Conservation (phyloP, 2,113 vertebrate species). For the Tonatia bakeri region DNA sequence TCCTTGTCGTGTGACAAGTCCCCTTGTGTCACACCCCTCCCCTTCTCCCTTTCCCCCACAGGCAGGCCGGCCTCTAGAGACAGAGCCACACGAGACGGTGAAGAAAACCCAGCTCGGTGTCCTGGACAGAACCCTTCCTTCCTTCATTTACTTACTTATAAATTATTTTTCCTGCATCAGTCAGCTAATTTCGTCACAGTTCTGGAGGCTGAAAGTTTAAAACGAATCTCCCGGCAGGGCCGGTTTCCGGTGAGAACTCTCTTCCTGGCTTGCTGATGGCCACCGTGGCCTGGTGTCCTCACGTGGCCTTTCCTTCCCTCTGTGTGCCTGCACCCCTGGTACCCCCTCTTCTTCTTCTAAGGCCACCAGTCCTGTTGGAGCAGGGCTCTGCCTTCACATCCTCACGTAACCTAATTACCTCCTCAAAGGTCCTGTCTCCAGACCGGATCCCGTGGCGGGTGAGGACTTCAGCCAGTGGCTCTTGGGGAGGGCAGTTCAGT, state of each 20-base stretch:
- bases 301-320: neutral
- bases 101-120: neutral
- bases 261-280: neutral
- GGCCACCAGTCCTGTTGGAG: neutral
- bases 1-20: neutral
- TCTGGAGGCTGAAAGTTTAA: neutral
- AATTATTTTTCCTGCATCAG: neutral
- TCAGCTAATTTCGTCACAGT: neutral
- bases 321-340: neutral
- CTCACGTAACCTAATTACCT: neutral
- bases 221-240: no score
- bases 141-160: neutral
- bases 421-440: neutral
- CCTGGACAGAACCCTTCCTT: no score
- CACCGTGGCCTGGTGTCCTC: neutral
- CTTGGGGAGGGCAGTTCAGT: neutral
- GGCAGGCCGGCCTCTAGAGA: neutral
- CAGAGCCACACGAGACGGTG: neutral
- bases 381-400: neutral
- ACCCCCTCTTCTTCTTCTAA: neutral
- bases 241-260: neutral
- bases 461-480: neutral
- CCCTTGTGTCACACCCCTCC: fast-evolving
- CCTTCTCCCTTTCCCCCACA: neutral
- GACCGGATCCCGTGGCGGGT: fast-evolving